Percentiles rank a stretch among this genome's conserved stretches.
Conservation (phyloP, 2,113 vertebrate genomes). For the Guaruba guarouba region DNA sequence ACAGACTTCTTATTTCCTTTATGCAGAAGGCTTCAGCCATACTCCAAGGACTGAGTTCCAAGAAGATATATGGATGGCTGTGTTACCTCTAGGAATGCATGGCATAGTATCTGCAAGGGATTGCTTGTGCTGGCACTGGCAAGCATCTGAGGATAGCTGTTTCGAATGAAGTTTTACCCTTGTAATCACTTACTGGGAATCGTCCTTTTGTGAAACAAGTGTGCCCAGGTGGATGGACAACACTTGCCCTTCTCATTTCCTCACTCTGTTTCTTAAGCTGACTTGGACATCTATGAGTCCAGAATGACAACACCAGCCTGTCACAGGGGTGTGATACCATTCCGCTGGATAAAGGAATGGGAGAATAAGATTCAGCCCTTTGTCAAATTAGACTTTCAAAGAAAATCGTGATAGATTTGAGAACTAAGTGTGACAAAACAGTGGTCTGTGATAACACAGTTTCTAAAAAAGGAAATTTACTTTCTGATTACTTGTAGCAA, state of each 20-base stretch:
- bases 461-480: neutral
- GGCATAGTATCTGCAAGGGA: neutral
- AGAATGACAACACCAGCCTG: accelerated
- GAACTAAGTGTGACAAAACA: neutral
- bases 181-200: neutral
- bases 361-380: neutral
- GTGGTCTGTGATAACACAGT: neutral
- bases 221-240: neutral
- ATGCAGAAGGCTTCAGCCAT: neutral
- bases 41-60: neutral
- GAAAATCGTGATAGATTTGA: neutral
- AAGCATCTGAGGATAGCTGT: neutral
- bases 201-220: neutral
- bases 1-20: neutral
- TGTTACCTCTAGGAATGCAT: neutral
- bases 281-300: neutral
- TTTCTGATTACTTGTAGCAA: neutral
- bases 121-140: neutral
- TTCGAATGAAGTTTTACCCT: neutral
- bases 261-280: neutral
- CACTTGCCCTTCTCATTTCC: neutral
- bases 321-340: accelerated
- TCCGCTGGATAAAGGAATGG: neutral
- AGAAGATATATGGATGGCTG: neutral
- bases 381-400: neutral